Conservation (phyloP, 2,888 invertebrate genomes). For the Temnothorax rugatulus region DNA sequence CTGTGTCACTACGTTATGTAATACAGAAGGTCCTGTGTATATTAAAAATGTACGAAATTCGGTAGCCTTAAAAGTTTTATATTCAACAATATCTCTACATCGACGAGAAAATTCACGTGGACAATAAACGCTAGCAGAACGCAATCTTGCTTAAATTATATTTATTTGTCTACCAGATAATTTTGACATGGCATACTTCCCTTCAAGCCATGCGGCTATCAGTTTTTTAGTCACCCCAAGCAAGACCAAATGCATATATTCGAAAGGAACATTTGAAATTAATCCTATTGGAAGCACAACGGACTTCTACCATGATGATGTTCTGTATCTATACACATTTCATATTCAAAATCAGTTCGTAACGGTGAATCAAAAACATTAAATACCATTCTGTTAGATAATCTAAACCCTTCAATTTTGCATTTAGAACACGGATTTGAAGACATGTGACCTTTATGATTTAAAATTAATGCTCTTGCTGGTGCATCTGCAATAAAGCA, state of each 20-base stretch:
- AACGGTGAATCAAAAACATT: neutral
- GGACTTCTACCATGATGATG: slow-evolving; percentile 15
- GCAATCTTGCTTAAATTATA: neutral
- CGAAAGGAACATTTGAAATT: neutral
- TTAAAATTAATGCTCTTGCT: slow-evolving; percentile 8
- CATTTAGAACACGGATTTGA: slow-evolving; percentile 11
- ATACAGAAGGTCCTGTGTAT: slow-evolving; percentile 4
- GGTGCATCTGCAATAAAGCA: slow-evolving; percentile 17
- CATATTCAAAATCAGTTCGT: neutral
- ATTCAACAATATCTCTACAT: slow-evolving; percentile 3
- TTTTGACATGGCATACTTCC: neutral
- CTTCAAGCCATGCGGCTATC: neutral
- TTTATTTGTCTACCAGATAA: slow-evolving; percentile 15
- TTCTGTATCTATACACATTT: neutral
- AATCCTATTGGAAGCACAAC: neutral
- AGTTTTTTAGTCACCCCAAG: slow-evolving; percentile 15
- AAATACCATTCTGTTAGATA: neutral
- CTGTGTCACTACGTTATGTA: neutral
- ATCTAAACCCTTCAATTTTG: neutral
- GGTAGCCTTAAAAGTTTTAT: slow-evolving; percentile 14
- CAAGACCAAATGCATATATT: neutral
- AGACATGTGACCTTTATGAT: neutral
- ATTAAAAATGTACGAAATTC: slow-evolving; percentile 9
- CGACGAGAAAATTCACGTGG: slow-evolving; percentile 7
- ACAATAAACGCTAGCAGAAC: neutral